Evolutionary conservation across 2,888 invertebrate genomes (phyloP), one percentile per base, ranked within the genome.

Genomic region (Cryptus armator): DNA sequence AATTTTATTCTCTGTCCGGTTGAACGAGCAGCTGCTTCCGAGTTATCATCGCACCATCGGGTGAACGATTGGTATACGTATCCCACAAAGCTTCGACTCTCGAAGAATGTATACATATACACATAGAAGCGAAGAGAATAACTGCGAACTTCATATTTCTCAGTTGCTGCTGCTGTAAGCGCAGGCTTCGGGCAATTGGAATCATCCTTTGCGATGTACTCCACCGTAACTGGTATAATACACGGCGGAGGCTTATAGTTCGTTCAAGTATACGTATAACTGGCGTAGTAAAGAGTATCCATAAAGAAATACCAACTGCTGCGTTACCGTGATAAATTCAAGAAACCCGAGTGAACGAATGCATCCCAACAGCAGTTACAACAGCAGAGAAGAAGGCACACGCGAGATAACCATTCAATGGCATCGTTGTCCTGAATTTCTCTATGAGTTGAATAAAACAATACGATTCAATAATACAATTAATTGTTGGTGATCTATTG

Each of bases 121-220:
- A 64, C 46, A 56, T 56, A 7, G 71, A 71, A 66, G 44, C 32
- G 32, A 46, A 29, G 64, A 51, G 43, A 56, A 53, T 59, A 14
- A 74, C 68, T 75, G 75, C 19, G 46, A 68, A 74, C 75, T 81
- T 48, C n/a, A 81, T 81, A 81, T 75, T 81, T 81, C 81, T 81
- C 68, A 29, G 68, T n/a, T 44, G 68, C 37, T 29, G 68, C 37
- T 29, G 68, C 7, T 19, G 72, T 24, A 43, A 37, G 14, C 29
- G 56, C 68, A 48, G 43, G 62, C 74, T 67, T 14, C 67, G 59
- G 68, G 81, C 81, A 70, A 81, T 81, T 68, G 81, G 81, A 81
- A 81, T 75, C 37, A 70, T 71, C 75, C 62, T 75, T 72, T 56
- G 12, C 75, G 62, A 10, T 75, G 32, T 56, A 59, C 44, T 5